Evolutionary conservation across 2,888 invertebrate genomes (phyloP), one percentile per base, ranked within the genome.

Genomic region (Pammene fasciana): DNA sequence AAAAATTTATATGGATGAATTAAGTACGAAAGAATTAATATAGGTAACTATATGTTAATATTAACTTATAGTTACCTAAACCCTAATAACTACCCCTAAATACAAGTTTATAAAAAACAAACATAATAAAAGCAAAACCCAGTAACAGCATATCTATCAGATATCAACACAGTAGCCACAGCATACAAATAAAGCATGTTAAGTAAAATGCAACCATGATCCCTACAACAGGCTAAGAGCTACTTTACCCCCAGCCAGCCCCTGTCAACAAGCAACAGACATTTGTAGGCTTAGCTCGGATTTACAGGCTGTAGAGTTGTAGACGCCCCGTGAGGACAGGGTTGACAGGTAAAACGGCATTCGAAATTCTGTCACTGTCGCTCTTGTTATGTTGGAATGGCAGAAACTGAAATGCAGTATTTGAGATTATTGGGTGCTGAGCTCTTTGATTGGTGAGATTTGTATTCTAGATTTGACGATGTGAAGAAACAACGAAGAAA

Each of bases 241-340:
- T 55, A 54, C 55, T 55, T 38, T 16, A 55, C 38, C 38, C 55
- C 55, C 18, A 34, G 13, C 55, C 18, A 34, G 13, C 56, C 56
- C 41, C 13, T 56, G 56, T 57, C 41, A 57, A 57, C 57, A 57
- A 18, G 43, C 41, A 11, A 8, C 54, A 16, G 36, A 41, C 56
- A 48, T 48, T 56, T 56, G 56, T 43, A 18, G 57, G 57, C 57
- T 57, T 57, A 43, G 13, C 41, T 16, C 57, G 41, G 18, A 13
- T 43, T 50, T 26, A 5, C 26, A 9, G 10, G 14, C 48, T 9
- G 2, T 48, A 7, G 14, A 16, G 50, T 10, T 38, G 38, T 38
- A 38, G 7, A 43, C 43, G 10, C 50, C 50, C 50, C 50, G 50
- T 50, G 50, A 50, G 26, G 50, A 43, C 43, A 11, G 26, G 18